Conservation (phyloP, 2,113 vertebrate species). For the Okapia johnstoni region DNA sequence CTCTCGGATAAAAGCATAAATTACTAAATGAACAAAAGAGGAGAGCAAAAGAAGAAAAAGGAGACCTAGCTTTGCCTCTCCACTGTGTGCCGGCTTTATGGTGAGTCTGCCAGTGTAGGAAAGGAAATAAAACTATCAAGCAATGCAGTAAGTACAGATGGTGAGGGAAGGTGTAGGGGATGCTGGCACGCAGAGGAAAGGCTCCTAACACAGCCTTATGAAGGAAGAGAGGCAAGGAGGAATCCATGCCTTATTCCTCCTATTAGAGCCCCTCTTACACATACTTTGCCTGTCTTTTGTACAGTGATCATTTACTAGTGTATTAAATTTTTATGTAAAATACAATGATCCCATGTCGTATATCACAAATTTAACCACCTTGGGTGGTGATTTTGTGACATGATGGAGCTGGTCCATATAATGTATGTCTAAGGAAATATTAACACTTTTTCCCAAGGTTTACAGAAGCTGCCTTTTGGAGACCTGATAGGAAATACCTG, state of each 20-base stretch:
- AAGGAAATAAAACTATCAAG: not conserved
- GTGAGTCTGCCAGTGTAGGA: not conserved
- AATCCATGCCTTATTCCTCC: not conserved
- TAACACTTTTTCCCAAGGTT: not conserved
- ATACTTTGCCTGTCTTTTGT: not conserved
- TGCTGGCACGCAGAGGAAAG: not conserved
- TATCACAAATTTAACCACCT: not conserved
- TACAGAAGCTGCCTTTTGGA: not conserved
- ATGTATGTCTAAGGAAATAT: not conserved
- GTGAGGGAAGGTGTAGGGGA: not conserved
- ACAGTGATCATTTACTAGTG: not conserved
- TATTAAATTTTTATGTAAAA: not conserved
- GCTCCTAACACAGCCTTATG: not conserved
- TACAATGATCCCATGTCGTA: no score
- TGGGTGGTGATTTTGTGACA: not conserved
- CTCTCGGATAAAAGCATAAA: not conserved
- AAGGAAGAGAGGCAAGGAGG: not conserved
- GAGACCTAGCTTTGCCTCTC: not conserved
- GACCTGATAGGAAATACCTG: not conserved
- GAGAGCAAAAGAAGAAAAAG: not conserved
- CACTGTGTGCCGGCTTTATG: not conserved
- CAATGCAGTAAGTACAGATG: not conserved
- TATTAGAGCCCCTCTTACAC: not conserved
- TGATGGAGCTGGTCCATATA: not conserved
- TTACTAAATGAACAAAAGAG: not conserved